These are phyloP conservation scores for Altica lythri DNA, from an alignment of 2,888 invertebrate species.

Conservation along the genomic window DNA sequence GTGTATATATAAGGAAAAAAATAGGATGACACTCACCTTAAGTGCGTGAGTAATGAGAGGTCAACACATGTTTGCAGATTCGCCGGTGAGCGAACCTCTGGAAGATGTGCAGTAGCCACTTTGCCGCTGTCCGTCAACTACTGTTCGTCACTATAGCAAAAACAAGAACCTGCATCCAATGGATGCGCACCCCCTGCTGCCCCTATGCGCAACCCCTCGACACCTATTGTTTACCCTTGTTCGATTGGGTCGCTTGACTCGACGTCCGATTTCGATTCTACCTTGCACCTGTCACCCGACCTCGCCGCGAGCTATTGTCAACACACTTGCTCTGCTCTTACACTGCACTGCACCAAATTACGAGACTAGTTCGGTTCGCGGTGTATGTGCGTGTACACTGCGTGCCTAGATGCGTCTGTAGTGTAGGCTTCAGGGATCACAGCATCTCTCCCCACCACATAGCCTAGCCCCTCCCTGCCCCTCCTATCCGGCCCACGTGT, in stretches of 20 bases:
- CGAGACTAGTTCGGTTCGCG: constrained; percentile 36
- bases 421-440: constrained; percentile 42
- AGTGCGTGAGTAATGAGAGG: constrained; percentile 52
- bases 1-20: constrained; percentile 1
- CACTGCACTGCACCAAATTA: constrained; percentile 40
- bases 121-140: constrained; percentile 51
- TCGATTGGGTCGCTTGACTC: constrained; percentile 41
- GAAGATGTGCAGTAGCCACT: constrained; percentile 57
- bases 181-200: constrained; percentile 46
- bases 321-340: constrained; percentile 37
- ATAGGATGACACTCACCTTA: constrained; percentile 51
- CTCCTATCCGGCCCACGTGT: constrained; percentile 55
- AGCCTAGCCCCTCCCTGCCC: constrained; percentile 48
- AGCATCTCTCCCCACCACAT: constrained; percentile 50
- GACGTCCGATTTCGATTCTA: constrained; percentile 36
- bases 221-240: constrained; percentile 52
- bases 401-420: constrained; percentile 57
- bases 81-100: constrained; percentile 56
- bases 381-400: constrained; percentile 54
- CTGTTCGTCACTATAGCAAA: constrained; percentile 50
- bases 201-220: constrained; percentile 47
- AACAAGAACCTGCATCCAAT: constrained; percentile 44
- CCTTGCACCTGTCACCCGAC: constrained; percentile 41
- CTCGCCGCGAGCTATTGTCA: constrained; percentile 42
- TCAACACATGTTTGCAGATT: constrained; percentile 57